Conservation (phyloP, 2,888 invertebrate genomes). For the Stegana nigrithorax region DNA sequence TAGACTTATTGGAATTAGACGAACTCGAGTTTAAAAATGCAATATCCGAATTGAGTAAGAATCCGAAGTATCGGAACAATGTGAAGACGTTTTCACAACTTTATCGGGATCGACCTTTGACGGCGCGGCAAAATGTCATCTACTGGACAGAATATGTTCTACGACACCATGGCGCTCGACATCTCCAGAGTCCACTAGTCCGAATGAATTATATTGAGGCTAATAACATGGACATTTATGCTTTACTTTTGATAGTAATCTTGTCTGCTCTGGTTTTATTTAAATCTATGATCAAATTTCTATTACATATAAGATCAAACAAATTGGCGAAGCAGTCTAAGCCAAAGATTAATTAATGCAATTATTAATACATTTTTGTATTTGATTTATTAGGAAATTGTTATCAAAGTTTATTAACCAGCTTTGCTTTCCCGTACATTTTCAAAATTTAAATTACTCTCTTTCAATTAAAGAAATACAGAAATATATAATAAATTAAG, state of each 20-base stretch:
- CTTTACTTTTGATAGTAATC: not conserved
- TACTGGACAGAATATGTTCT: slow-evolving; percentile 73
- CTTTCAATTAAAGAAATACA: too few relatives aligned
- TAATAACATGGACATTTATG: slow-evolving; percentile 68
- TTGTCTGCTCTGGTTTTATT: not conserved
- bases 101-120: slow-evolving; percentile 71
- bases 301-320: not conserved
- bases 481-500: too few relatives aligned
- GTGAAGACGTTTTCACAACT: slow-evolving; percentile 67
- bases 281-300: not conserved
- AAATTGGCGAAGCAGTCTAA: not conserved
- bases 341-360: too few relatives aligned
- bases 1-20: slow-evolving; percentile 34
- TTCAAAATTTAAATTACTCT: too few relatives aligned
- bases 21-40: slow-evolving; percentile 28
- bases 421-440: too few relatives aligned
- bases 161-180: slow-evolving; percentile 70
- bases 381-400: too few relatives aligned
- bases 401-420: too few relatives aligned
- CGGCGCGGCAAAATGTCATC: slow-evolving; percentile 69
- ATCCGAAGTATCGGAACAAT: slow-evolving; percentile 39
- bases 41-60: slow-evolving; percentile 39
- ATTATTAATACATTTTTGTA: too few relatives aligned
- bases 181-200: slow-evolving; percentile 69
- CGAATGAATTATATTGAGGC: slow-evolving; percentile 68